Base-by-base conservation (phyloP, 2,797 vertebrate genomes). In the Cygnus olor region DNA sequence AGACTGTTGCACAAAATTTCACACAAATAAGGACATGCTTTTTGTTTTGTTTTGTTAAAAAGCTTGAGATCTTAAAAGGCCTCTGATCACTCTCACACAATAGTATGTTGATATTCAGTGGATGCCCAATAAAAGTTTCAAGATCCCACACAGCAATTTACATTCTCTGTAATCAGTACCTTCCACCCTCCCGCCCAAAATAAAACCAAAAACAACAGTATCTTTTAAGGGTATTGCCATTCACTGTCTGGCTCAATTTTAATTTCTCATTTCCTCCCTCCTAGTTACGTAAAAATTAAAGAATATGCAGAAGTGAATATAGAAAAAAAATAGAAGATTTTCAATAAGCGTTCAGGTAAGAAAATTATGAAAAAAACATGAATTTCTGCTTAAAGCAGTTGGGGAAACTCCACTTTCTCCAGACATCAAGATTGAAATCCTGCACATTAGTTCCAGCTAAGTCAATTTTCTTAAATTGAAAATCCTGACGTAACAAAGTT, bases 371-470 rank as follows among this genome's bases (percentile, higher is more conserved):
- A 95, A 94, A 25, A 94, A 93, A 69, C 64, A 54, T 47, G 81
- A 96, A 88, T 64, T 94, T 95, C 85, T 80, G 28, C 80, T 87
- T 13, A 83, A 32, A 89, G 80, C 57, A 38, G 54, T 24, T 47
- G 89, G 68, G 84, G 57, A 80, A 82, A 74, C 64, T 89, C 57
- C 69, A 79, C n/a, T 80, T 10, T 72, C 82, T 93, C 89, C 66
- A 88, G 85, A 89, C 82, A 83, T 76, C 22, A 21, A 71, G 89
- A 96, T 87, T 96, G 96, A 97, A 97, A 89, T 88, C 85, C 77
- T 88, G 66, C 51, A 89, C 93, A 95, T 97, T 94, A 96, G 91
- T 96, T 97, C 95, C 94, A 82, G 65, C 81, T 94, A 97, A 95
- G 91, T 94, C 71, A 90, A 80, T 96, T 94, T 93, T 84, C 80